Evolutionary conservation across 2,797 vertebrate genomes (phyloP).

Genomic region (Paramormyrops hopkinsi): DNA sequence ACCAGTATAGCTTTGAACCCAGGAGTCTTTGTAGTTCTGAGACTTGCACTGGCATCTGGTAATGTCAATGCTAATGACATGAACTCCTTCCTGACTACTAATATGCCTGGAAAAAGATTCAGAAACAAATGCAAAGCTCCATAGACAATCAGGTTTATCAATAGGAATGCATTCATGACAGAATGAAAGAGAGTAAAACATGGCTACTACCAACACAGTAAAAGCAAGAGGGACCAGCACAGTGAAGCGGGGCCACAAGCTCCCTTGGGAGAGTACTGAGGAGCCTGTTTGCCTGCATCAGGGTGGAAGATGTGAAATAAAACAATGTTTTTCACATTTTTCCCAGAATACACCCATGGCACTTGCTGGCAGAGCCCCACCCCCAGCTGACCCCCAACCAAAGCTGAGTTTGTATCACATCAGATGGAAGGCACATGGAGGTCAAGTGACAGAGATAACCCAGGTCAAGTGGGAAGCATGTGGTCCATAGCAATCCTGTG

Average conservation of each 20-base stretch:
- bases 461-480: conserved; percentile 26
- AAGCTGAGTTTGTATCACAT: conserved; percentile 21
- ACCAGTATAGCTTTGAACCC: conserved; percentile 58
- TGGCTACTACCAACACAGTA: conserved; percentile 20
- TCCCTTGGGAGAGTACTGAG: conserved; percentile 37
- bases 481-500: neutral
- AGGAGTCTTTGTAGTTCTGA: conserved; percentile 60
- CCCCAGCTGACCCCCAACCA: neutral
- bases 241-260: conserved; percentile 29
- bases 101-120: conserved; percentile 39
- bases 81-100: conserved; percentile 39
- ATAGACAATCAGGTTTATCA: conserved; percentile 22
- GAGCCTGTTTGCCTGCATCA: conserved; percentile 32
- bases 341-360: neutral
- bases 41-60: conserved; percentile 56
- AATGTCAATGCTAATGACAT: conserved; percentile 63
- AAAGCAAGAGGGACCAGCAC: conserved; percentile 40
- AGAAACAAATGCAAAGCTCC: conserved; percentile 14
- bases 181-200: conserved; percentile 36
- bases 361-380: conserved; percentile 9
- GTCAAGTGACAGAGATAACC: conserved; percentile 30
- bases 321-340: conserved; percentile 21
- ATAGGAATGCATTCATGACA: conserved; percentile 48
- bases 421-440: conserved; percentile 16
- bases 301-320: conserved; percentile 26